Evolutionary conservation across 1,140 invertebrate genomes (phyloP).

Genomic region (Apis laboriosa): DNA sequence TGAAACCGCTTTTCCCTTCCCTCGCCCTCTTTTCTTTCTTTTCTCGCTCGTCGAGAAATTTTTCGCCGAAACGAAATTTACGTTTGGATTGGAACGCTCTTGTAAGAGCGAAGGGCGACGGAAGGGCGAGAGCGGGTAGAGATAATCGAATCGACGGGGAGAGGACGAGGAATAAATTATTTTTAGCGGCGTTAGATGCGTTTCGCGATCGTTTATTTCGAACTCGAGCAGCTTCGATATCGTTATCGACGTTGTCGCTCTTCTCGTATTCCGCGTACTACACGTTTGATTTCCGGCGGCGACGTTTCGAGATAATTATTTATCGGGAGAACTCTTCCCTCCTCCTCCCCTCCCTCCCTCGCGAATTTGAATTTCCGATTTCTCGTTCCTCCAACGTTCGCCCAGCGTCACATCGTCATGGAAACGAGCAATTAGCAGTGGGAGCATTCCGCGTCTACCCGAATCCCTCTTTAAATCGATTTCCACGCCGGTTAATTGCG

Average conservation of each 20-base stretch:
- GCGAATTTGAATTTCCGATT: neutral
- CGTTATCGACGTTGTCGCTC: constrained; percentile 15
- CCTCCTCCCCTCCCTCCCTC: neutral
- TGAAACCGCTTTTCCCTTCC: neutral
- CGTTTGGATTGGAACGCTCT: neutral
- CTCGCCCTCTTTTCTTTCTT: neutral
- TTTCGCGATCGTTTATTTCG: neutral
- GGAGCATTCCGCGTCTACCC: neutral
- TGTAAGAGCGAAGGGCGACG: no score
- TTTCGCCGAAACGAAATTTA: neutral
- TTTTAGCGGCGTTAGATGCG: no score
- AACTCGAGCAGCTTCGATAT: neutral
- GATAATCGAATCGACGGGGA: no score
- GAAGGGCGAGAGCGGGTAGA: no score
- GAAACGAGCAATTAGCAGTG: constrained; percentile 23
- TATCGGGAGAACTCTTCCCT: neutral
- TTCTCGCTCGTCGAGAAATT: neutral
- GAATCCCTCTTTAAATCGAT: constrained; percentile 7
- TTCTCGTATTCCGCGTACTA: constrained; percentile 6
- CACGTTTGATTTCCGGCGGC: constrained; percentile 32
- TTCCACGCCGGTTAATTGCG: constrained; percentile 25
- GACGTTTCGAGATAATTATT: constrained; percentile 31
- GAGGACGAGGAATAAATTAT: no score
- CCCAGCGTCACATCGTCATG: neutral
- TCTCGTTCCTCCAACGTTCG: constrained; percentile 6